Conservation (phyloP, 2,888 invertebrate species). For the Disparrhopalites patrizii region DNA sequence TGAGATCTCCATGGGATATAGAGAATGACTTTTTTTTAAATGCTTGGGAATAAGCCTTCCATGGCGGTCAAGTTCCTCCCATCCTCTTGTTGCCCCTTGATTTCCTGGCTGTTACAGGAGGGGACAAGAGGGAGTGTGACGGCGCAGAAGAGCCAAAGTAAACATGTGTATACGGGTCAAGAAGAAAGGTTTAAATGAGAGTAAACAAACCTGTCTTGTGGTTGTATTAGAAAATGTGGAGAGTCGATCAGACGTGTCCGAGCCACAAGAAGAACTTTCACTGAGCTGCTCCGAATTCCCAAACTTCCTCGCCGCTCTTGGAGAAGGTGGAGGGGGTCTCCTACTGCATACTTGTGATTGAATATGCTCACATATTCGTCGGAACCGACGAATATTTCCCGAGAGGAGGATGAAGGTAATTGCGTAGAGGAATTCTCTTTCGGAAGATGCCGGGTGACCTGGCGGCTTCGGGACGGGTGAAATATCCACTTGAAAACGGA, state of each 20-base stretch:
- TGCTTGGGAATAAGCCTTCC: too few relatives aligned
- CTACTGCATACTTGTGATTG: conserved; percentile 72
- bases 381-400: conserved; percentile 90
- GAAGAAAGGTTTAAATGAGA: too few relatives aligned
- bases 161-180: too few relatives aligned
- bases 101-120: too few relatives aligned
- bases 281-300: conserved; percentile 60
- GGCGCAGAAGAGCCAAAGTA: too few relatives aligned
- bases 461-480: conserved; percentile 56
- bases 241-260: conserved; percentile 63
- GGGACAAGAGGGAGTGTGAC: too few relatives aligned
- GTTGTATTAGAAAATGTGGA: conserved; percentile 55
- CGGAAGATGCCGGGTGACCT: conserved; percentile 63
- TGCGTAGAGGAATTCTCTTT: conserved; percentile 71
- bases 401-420: conserved; percentile 91
- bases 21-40: too few relatives aligned
- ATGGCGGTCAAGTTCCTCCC: too few relatives aligned
- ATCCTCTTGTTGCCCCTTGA: too few relatives aligned
- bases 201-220: conserved; percentile 55
- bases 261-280: conserved; percentile 67
- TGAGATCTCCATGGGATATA: too few relatives aligned
- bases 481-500: conserved; percentile 74
- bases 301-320: conserved; percentile 62
- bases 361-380: conserved; percentile 93
- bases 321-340: conserved; percentile 61